phyloP scores from a whole-genome alignment of 2,888 invertebrate species.

The Isoperla grammatica region DNA sequence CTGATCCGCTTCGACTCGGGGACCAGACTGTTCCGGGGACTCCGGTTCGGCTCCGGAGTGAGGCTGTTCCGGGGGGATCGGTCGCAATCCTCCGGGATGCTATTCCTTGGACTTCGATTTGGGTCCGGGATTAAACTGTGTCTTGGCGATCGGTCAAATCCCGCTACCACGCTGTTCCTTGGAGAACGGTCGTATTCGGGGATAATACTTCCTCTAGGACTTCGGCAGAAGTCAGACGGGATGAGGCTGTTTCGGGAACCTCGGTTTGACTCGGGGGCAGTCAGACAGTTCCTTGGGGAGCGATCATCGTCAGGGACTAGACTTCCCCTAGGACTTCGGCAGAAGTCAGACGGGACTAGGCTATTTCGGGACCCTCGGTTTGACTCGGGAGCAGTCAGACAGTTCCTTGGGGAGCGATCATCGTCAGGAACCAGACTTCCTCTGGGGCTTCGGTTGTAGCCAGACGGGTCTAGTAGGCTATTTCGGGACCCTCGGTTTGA shows the following conservation, averaged over 20 bases:
- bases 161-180: conserved; percentile 57
- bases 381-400: conserved; percentile 59
- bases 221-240: conserved; percentile 51
- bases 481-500: conserved; percentile 34
- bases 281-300: conserved; percentile 53
- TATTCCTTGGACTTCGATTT: conserved; percentile 51
- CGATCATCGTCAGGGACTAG: conserved; percentile 51
- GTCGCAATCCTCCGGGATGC: conserved; percentile 52
- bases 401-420: conserved; percentile 54
- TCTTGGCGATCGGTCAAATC: conserved; percentile 53
- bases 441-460: conserved; percentile 50
- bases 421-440: conserved; percentile 59
- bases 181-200: conserved; percentile 51
- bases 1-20: conserved; percentile 45
- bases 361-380: conserved; percentile 50
- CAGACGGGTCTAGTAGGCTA: conserved; percentile 48
- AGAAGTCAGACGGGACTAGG: conserved; percentile 48
- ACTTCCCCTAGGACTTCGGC: conserved; percentile 50
- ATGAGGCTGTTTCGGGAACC: conserved; percentile 60
- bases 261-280: conserved; percentile 46
- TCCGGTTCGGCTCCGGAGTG: conserved; percentile 54
- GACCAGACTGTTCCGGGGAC: conserved; percentile 41
- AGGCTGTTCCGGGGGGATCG: conserved; percentile 56
- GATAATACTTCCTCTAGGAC: conserved; percentile 50
- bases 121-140: conserved; percentile 58